phyloP scores from a whole-genome alignment of 2,888 invertebrate species.

The Quadroppia sp. region DNA sequence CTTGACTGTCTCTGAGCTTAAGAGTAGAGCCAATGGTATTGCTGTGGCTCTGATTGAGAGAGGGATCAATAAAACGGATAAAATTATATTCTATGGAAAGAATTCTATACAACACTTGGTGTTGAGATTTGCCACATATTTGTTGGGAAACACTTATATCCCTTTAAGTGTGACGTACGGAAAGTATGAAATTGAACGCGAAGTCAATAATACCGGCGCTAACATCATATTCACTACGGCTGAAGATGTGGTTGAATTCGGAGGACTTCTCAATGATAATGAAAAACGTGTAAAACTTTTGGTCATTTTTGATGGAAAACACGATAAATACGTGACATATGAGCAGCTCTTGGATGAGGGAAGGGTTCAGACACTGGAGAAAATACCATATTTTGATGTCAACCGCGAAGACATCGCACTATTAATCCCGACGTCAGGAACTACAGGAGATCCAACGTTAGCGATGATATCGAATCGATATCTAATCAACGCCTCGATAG shows the following conservation, averaged over 20 bases:
- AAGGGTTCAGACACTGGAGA: not conserved
- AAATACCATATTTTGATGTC: conserved; percentile 14
- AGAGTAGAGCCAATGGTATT: not conserved
- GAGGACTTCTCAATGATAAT: not conserved
- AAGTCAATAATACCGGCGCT: not conserved
- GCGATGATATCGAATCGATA: not conserved
- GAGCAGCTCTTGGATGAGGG: conserved; percentile 4
- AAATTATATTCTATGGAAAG: conserved; percentile 10
- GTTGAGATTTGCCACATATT: not conserved
- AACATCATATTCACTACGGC: not conserved
- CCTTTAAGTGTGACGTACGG: not conserved
- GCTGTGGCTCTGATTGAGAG: conserved; percentile 17
- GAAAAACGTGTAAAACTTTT: not conserved
- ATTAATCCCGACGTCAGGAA: not conserved
- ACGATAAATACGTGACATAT: not conserved
- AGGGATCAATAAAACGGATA: conserved; percentile 30
- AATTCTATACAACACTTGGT: conserved; percentile 34
- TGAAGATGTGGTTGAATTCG: not conserved
- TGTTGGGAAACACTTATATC: conserved; percentile 19
- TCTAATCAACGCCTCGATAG: not conserved
- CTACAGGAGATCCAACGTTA: not conserved
- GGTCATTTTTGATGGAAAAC: conserved; percentile 8
- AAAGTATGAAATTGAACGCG: not conserved
- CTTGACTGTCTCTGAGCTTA: not conserved
- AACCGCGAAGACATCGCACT: not conserved